These are phyloP conservation scores for Gobiocypris rarus DNA, from an alignment of 2,113 vertebrate genomes.

Conservation along the genomic window DNA sequence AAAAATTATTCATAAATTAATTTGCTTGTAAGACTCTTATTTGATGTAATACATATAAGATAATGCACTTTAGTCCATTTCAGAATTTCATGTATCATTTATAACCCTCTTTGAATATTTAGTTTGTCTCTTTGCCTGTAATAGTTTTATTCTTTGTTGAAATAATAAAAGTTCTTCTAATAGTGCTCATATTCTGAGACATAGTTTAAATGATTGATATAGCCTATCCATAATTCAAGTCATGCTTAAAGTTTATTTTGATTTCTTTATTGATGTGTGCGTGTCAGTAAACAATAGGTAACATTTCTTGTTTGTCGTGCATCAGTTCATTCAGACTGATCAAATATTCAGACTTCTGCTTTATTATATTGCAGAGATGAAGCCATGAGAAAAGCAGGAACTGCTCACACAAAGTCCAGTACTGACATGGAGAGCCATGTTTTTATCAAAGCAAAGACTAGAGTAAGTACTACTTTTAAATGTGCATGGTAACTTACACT, in stretches of 20 bases:
- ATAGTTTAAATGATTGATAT: background rate
- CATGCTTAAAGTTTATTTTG: too few relatives aligned
- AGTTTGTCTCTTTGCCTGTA: background rate
- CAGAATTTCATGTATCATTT: background rate
- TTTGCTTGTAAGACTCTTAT: background rate
- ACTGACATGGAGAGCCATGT: constrained; percentile 98
- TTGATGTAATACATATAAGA: background rate
- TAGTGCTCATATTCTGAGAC: background rate
- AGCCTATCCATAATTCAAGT: too few relatives aligned
- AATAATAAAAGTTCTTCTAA: background rate
- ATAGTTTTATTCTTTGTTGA: background rate
- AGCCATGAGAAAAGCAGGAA: constrained; percentile 94
- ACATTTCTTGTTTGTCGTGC: background rate
- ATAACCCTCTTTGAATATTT: background rate
- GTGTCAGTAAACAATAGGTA: background rate
- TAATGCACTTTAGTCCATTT: background rate
- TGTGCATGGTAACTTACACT: background rate
- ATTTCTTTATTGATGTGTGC: too few relatives aligned
- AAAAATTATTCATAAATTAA: background rate
- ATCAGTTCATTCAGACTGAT: background rate
- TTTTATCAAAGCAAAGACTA: constrained; percentile 93
- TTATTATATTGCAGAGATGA: constrained; percentile 83
- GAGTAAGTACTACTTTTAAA: constrained; percentile 78
- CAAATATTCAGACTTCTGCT: constrained; percentile 8
- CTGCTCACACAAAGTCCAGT: constrained; percentile 91